These are phyloP conservation scores for Hippopotamus amphibius DNA, from an alignment of 2,113 vertebrate genomes.

Conservation along the genomic window DNA sequence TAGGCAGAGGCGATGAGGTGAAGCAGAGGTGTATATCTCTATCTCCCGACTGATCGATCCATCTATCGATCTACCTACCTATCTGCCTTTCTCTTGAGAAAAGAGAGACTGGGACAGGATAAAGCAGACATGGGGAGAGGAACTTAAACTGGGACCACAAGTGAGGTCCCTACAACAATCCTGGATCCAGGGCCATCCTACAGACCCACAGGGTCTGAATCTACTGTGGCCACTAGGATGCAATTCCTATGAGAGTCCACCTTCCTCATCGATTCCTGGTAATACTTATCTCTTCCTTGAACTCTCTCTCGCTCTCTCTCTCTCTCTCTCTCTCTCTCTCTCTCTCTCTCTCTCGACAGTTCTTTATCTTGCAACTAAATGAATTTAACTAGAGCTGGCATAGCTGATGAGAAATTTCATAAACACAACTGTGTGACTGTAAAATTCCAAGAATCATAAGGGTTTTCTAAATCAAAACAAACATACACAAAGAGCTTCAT, in stretches of 20 bases:
- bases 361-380: background rate
- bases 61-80: background rate
- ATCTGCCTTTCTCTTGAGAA: background rate
- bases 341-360: background rate
- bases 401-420: background rate
- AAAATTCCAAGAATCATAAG: background rate
- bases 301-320: background rate
- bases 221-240: background rate
- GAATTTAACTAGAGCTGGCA: background rate
- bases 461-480: slow-evolving; percentile 32
- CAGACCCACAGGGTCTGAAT: background rate
- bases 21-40: background rate
- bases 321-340: background rate
- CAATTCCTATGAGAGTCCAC: background rate
- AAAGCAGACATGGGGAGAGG: background rate
- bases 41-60: background rate
- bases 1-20: background rate
- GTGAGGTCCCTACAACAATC: background rate
- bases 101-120: background rate
- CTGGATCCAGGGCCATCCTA: background rate
- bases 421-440: background rate
- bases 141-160: background rate
- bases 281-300: background rate
- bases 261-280: background rate
- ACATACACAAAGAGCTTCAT: background rate